Evolutionary conservation across 1,140 invertebrate genomes (phyloP).

Genomic region (Ylistrum balloti): DNA sequence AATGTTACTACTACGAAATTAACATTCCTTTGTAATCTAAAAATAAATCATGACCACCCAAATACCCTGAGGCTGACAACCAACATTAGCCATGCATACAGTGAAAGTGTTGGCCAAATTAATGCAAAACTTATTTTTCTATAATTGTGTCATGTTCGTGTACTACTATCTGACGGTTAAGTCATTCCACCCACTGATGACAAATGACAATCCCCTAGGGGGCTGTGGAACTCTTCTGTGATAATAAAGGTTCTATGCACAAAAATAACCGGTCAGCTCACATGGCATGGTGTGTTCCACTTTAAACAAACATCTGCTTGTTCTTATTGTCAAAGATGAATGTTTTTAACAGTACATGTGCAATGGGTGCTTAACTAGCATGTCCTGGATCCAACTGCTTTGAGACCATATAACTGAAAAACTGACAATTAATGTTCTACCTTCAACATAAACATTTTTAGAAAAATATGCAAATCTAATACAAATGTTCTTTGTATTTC

Average conservation of each 20-base stretch:
- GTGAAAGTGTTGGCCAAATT: neutral
- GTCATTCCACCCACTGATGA: neutral
- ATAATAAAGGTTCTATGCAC: neutral
- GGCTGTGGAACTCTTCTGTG: neutral
- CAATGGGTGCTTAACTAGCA: too few species aligned
- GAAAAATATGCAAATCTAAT: too few species aligned
- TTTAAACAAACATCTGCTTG: too few species aligned
- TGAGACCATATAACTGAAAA: too few species aligned
- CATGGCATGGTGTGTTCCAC: neutral
- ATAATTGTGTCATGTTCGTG: neutral
- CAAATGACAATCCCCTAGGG: neutral
- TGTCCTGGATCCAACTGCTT: too few species aligned
- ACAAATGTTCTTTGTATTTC: too few species aligned
- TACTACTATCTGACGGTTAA: constrained; percentile 13
- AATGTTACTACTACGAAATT: neutral
- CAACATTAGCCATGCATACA: constrained; percentile 1
- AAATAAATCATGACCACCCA: constrained; percentile 20
- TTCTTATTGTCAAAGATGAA: too few species aligned
- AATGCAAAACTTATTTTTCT: constrained; percentile 29
- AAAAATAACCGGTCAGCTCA: neutral
- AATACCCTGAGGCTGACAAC: neutral
- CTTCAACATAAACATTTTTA: too few species aligned
- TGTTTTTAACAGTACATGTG: too few species aligned
- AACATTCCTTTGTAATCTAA: constrained; percentile 7
- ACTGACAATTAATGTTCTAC: too few species aligned